Evolutionary conservation across 2,797 vertebrate genomes (phyloP), one percentile per base, ranked within the genome.

Genomic region (Percopsis omiscomaycus): DNA sequence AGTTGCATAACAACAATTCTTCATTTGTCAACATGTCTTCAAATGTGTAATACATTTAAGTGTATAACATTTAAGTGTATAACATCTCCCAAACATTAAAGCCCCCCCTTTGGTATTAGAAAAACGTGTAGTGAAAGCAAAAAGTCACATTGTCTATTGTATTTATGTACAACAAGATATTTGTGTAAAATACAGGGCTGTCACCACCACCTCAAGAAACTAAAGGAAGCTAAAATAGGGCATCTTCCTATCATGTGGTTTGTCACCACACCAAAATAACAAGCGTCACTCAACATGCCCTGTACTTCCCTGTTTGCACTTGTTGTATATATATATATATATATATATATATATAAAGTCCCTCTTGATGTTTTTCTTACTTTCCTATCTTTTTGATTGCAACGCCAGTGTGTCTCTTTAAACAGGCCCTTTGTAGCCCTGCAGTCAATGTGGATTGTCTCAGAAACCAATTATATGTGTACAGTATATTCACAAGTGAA

Each of bases 221-320:
- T 70, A 80, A 81, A 79, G 85, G 85, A 89, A 83, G 56, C 74
- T 77, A 61, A 91, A 88, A 66, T 84, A 81, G 86, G 78, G 79
- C 80, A 85, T 73, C 59, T 1, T 80, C 16, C 49, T 59, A 44
- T 90, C 89, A 87, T 87, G 88, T 83, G 88, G 80, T 75, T 60
- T 62, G 51, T 44, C 58, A 42, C 55, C 11, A 22, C 11, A 75
- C 74, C 57, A 81, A 82, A 89, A 89, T 79, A 86, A 86, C 83
- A 84, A 80, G 66, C 59, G 79, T 15, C 62, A 69, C 60, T 50
- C 74, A 51, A 63, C 69, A 69, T 22, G 29, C 14, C 45, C 32
- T 63, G 4, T 46, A 86, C 80, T 85, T 86, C 81, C 81, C 71
- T 70, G 47, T 82, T 52, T 73, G 28, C 55, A 28, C 62, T 47